Evolutionary conservation across 2,113 vertebrate genomes (phyloP), one percentile per base, ranked within the genome.

Genomic region (Trogon melanurus): DNA sequence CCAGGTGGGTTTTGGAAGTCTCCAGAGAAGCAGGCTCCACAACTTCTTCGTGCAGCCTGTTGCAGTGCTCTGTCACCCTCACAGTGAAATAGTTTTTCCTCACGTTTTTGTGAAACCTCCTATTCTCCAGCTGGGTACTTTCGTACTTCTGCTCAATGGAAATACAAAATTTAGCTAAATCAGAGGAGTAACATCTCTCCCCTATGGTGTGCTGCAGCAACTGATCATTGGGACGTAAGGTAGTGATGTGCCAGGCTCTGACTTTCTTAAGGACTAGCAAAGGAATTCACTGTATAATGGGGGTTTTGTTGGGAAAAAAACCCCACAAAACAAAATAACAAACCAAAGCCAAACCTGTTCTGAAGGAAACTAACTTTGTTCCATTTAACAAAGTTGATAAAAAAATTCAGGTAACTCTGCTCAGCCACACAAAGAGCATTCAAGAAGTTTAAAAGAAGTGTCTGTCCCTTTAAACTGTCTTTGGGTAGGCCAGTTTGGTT

Each of bases 171-270:
- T 19, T 2, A 48, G 20, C n/a, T 66, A 56, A 64, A 71, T 34
- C 27, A 66, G 32, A 47, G 23, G 13, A 16, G 13, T 22, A 67
- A 61, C 22, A 30, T 38, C 26, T 56, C 53, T 78, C 18, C 44
- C 14, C 47, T 38, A 5, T 18, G 3, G 10, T 34, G 16, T 44
- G 9, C 6, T 38, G 30, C n/a, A 82, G 41, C 34, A 50, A 26
- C 65, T 2, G 2, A 21, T 34, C 27, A 11, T 5, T 38, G 41
- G 19, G 34, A 30, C 1, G 1, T 29, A 44, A 54, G 16, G 13
- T 44, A 45, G 20, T 64, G 45, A 54, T 9, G 30, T 56, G 34
- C 30, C 22, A 60, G 45, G 20, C 60, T 45, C 47, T 53, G 41
- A n/a, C 45, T 16, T 50, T 81, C 58, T 45, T 32, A 47, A 62